Base-by-base conservation (phyloP, 2,888 invertebrate species). In the Mythimna impura region DNA sequence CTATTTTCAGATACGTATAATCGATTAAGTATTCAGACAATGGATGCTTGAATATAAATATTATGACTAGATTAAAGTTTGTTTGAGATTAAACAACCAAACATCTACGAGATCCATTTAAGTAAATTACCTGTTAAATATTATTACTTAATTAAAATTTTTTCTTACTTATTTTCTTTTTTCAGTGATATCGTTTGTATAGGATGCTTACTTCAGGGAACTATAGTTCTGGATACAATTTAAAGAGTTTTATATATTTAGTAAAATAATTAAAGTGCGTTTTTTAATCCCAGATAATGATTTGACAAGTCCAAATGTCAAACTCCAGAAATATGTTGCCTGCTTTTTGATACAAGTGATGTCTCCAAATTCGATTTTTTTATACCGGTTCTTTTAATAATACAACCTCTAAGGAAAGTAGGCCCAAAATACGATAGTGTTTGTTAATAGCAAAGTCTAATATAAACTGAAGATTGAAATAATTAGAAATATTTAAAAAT, bases 1-100 rank as follows among this genome's bases (percentile, higher is more conserved):
- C 73, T 77, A 73, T 73, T 73, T 67, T 36, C 12, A 67, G 34
- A 47, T 62, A 43, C 25, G 25, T 50, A 34, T 64, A 60, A 76
- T 76, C 76, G 66, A 76, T 76, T 34, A 57, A 50, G 25, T 50
- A 71, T 76, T 25, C 57, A 34, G 47, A 66, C 55, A 76, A 74
- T 58, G 62, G 57, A 57, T 8, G 57, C 22, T 34, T 30, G 71
- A 69, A 43, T 76, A 55, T 10, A 55, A 70, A 76, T 62, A 61
- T 66, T 76, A 62, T 66, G 54, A 25, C 47, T 12, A 54, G 25
- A 54, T 60, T 52, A n/a, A 20, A 22, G n/a, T 17, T 34, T n/a
- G 22, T 71, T 55, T 62, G 6, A 14, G 14, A 43, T 55, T 34
- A 14, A 22, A 72, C 25, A 12, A 58, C 20, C 40, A 25, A 65